A percentile compares a stretch with the other conserved stretches of the same genome.
Evolutionary conservation across 2,113 vertebrate genomes (phyloP).

Genomic region (Telmatochromis sp.): DNA sequence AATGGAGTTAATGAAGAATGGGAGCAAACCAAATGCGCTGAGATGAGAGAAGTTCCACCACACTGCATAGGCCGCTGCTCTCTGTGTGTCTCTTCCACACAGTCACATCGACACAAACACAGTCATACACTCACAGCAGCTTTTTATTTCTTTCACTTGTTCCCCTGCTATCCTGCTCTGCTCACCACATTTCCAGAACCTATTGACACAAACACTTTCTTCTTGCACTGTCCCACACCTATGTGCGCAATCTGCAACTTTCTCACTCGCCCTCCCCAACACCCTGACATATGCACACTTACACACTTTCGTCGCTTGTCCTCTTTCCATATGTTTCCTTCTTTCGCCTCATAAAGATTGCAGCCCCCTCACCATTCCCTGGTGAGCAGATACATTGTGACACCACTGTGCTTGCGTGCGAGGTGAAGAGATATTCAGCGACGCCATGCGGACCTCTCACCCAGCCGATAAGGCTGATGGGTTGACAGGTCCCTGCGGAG

Average conservation of each 20-base stretch:
- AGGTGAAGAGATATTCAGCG: slow-evolving; percentile 63
- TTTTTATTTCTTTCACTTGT: slow-evolving; percentile 22
- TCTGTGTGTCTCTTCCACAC: slow-evolving; percentile 17
- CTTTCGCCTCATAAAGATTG: slow-evolving; percentile 53
- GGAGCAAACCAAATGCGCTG: slow-evolving; percentile 77
- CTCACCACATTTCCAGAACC: slow-evolving; percentile 40
- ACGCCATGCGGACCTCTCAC: slow-evolving; percentile 57
- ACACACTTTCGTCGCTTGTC: slow-evolving; percentile 34
- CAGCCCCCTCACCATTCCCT: slow-evolving; percentile 12
- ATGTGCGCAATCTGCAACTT: slow-evolving; percentile 39
- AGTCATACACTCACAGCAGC: background rate
- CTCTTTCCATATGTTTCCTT: slow-evolving; percentile 60
- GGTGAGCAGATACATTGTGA: slow-evolving; percentile 29
- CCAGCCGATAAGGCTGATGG: slow-evolving; percentile 55
- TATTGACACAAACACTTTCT: slow-evolving; percentile 54
- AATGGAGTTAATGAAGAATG: slow-evolving; percentile 84
- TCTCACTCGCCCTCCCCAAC: slow-evolving; percentile 33
- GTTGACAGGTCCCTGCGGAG: slow-evolving; percentile 48
- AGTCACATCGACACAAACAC: slow-evolving; percentile 13
- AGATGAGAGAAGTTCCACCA: slow-evolving; percentile 79
- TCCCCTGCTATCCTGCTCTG: background rate
- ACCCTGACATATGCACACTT: background rate
- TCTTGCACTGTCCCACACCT: slow-evolving; percentile 44
- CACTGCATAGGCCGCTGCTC: slow-evolving; percentile 71
- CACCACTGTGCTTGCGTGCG: slow-evolving; percentile 20